Evolutionary conservation across 1,140 invertebrate species (phyloP).

Genomic region (Aphelinus certus): DNA sequence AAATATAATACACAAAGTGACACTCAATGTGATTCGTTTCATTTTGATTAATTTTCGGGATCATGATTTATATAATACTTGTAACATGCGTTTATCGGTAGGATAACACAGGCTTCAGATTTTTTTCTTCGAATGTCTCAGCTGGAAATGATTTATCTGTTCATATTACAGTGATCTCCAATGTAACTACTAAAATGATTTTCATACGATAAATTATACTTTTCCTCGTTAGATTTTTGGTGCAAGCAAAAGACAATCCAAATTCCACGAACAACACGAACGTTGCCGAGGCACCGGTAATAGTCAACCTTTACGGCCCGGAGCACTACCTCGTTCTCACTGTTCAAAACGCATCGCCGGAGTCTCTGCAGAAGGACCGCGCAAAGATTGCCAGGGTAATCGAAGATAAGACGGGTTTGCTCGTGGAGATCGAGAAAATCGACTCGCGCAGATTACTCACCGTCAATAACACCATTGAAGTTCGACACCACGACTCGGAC

Average conservation of each 20-base stretch:
- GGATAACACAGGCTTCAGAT: too few species aligned
- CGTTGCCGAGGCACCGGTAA: conserved; percentile 71
- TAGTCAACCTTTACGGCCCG: conserved; percentile 77
- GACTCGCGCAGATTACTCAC: conserved; percentile 74
- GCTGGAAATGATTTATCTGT: too few species aligned
- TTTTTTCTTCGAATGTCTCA: too few species aligned
- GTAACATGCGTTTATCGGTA: too few species aligned
- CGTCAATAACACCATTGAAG: conserved; percentile 79
- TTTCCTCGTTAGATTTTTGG: conserved; percentile 67
- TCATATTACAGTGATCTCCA: too few species aligned
- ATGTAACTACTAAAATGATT: too few species aligned
- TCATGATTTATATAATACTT: too few species aligned
- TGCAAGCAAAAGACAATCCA: conserved; percentile 81
- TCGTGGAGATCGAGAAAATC: conserved; percentile 83
- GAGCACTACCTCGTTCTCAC: conserved; percentile 81
- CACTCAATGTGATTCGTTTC: too few species aligned
- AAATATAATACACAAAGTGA: too few species aligned
- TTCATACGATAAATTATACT: not conserved
- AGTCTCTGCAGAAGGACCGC: conserved; percentile 73
- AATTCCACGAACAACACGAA: conserved; percentile 70
- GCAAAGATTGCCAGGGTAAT: conserved; percentile 74
- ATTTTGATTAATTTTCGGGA: too few species aligned
- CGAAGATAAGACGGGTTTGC: conserved; percentile 77
- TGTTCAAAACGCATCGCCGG: conserved; percentile 78
- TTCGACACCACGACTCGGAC: conserved; percentile 80